Conservation (phyloP, 2,113 vertebrate genomes). For the Cheirogaleus medius region DNA sequence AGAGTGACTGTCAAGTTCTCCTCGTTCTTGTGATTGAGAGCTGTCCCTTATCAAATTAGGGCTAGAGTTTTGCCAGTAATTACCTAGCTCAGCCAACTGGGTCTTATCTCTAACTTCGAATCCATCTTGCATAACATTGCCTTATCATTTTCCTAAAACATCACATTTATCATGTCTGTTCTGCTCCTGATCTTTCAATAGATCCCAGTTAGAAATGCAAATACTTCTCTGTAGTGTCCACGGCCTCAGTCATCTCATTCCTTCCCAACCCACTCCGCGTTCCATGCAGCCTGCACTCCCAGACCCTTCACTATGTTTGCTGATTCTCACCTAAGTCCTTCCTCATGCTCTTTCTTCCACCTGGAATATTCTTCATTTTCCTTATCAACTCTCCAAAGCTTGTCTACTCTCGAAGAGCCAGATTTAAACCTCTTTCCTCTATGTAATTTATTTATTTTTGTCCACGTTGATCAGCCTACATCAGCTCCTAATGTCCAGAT, state of each 20-base stretch:
- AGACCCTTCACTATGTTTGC: background rate
- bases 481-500: background rate
- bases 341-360: background rate
- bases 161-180: background rate
- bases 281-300: background rate
- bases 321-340: background rate
- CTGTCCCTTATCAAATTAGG: background rate
- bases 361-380: background rate
- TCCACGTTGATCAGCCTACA: background rate
- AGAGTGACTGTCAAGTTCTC: background rate
- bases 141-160: background rate
- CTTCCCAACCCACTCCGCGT: background rate
- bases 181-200: background rate
- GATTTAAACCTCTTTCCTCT: background rate
- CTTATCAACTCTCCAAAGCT: background rate
- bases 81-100: background rate
- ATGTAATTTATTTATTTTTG: background rate
- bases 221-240: background rate
- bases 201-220: background rate
- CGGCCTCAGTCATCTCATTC: background rate
- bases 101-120: background rate
- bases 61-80: background rate
- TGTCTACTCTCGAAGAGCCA: background rate
- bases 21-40: background rate
- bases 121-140: background rate